These are phyloP conservation scores for Noctua janthe DNA, from an alignment of 2,888 invertebrate genomes.

Conservation along the genomic window DNA sequence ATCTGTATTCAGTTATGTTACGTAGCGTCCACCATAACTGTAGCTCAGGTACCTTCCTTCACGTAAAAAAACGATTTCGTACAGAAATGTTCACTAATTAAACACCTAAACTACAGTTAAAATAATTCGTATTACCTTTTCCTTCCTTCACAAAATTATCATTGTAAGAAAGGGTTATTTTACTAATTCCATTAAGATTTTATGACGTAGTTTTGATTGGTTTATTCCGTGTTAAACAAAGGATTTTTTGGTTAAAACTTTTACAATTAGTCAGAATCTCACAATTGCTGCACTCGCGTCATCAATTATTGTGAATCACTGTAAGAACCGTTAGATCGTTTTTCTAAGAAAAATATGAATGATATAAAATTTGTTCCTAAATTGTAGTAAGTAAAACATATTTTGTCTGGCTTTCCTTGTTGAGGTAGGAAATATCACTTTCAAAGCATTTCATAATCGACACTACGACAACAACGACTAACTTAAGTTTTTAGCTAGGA, in stretches of 20 bases:
- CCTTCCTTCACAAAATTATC: not conserved
- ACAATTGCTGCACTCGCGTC: not conserved
- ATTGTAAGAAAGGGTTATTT: slow-evolving; percentile 1
- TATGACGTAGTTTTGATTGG: not conserved
- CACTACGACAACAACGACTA: no score
- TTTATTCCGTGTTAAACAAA: not conserved
- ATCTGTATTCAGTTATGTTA: not conserved
- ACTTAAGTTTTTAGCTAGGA: not conserved
- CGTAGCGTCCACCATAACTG: not conserved
- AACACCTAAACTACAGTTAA: not conserved
- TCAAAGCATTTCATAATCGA: no score
- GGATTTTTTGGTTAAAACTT: not conserved
- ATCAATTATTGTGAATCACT: not conserved
- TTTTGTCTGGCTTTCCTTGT: no score
- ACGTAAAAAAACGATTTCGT: no score
- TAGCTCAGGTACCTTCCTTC: no score
- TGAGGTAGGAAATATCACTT: no score
- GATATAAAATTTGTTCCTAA: no score
- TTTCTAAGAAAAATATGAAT: not conserved
- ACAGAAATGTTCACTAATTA: not conserved
- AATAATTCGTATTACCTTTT: not conserved
- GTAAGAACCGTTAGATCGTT: not conserved
- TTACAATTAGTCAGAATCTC: not conserved
- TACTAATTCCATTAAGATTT: not conserved
- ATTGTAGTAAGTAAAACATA: no score